Percentiles rank a stretch among this genome's conserved stretches.
phyloP scores from a whole-genome alignment of 2,888 invertebrate genomes.

The Prosopocoilus inquinatus region DNA sequence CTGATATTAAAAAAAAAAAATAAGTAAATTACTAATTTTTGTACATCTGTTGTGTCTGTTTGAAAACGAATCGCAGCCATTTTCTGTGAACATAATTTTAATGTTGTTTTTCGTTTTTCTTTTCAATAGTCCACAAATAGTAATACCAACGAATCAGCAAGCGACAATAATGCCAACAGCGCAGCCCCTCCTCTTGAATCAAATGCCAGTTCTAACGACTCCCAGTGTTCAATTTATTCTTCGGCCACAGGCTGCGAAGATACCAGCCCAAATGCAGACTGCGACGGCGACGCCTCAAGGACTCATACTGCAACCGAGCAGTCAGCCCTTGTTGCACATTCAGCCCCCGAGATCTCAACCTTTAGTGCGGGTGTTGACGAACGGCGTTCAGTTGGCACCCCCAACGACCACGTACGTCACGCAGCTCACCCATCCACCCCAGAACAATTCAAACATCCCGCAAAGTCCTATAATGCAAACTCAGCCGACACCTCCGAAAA shows the following conservation, averaged over 20 bases:
- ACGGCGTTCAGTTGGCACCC: constrained; percentile 53
- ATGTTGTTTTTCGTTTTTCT: constrained; percentile 14
- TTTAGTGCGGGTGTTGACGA: constrained; percentile 61
- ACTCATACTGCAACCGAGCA: constrained; percentile 45
- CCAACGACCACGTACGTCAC: constrained; percentile 51
- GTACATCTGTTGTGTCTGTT: not conserved
- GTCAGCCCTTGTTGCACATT: constrained; percentile 44
- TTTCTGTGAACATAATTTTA: not conserved
- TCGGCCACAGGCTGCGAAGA: constrained; percentile 58
- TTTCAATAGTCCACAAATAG: constrained; percentile 45
- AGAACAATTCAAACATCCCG: constrained; percentile 17
- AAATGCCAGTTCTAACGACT: constrained; percentile 54
- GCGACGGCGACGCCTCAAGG: constrained; percentile 43
- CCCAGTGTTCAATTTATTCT: constrained; percentile 68
- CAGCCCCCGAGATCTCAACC: constrained; percentile 42
- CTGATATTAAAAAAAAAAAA: not conserved
- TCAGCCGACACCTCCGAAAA: constrained; percentile 51
- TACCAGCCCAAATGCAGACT: constrained; percentile 45
- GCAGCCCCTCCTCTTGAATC: constrained; percentile 48
- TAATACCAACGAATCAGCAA: constrained; percentile 44
- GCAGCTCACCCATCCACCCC: constrained; percentile 36
- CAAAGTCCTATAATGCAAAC: constrained; percentile 31
- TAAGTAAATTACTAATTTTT: too few species aligned
- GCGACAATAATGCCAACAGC: constrained; percentile 49
- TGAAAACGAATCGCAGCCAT: too few species aligned